These are phyloP conservation scores for Glomeris marginata DNA, from an alignment of 2,888 invertebrate genomes.

Conservation along the genomic window DNA sequence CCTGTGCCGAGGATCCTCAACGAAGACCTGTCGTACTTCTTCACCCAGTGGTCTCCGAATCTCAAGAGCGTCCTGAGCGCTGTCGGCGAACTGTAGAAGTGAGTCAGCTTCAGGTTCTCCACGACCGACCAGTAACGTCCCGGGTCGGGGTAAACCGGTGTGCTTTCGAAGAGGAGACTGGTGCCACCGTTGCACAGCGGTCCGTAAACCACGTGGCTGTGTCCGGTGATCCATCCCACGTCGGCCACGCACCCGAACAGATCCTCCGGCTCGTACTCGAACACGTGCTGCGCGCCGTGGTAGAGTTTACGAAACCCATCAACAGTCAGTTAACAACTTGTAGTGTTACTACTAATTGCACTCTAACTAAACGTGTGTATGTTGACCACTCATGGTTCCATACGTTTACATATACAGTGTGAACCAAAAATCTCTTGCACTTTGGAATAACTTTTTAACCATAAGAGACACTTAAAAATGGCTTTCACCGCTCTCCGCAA, in stretches of 20 bases:
- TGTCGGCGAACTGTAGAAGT: slow-evolving; percentile 38
- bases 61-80: slow-evolving; percentile 34
- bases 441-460: no score
- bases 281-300: slow-evolving; percentile 29
- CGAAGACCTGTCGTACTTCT: slow-evolving; percentile 33
- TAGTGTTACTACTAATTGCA: no score
- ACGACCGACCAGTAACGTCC: slow-evolving; percentile 39
- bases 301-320: not conserved
- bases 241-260: slow-evolving; percentile 39
- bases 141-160: slow-evolving; percentile 36
- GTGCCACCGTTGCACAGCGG: slow-evolving; percentile 37
- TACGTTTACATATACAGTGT: no score
- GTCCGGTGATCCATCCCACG: slow-evolving; percentile 36
- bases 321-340: no score
- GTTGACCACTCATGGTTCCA: no score
- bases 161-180: slow-evolving; percentile 36
- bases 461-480: no score
- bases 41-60: slow-evolving; percentile 29
- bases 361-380: no score
- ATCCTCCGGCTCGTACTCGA: slow-evolving; percentile 29
- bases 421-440: no score
- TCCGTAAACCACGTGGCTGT: slow-evolving; percentile 37
- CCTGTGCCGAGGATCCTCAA: slow-evolving; percentile 31
- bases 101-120: slow-evolving; percentile 32
- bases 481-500: no score